phyloP scores from a whole-genome alignment of 2,888 invertebrate species.

The Parapristionchus giblindavisi region DNA sequence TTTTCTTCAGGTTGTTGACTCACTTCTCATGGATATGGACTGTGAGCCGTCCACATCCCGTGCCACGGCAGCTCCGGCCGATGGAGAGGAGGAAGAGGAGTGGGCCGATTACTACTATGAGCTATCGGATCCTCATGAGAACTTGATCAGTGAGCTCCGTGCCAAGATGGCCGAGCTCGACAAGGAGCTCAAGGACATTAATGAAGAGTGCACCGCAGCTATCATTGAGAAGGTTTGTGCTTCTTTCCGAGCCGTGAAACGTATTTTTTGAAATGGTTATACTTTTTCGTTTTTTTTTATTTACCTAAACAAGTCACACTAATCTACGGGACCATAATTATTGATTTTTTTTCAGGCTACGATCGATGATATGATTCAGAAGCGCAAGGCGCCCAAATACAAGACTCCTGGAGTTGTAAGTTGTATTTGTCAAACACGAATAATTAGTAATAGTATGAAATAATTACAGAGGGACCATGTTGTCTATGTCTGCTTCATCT shows the following conservation, averaged over 20 bases:
- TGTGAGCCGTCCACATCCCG: constrained; percentile 7
- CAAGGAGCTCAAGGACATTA: neutral
- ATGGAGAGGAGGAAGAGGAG: constrained; percentile 36
- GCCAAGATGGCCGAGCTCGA: neutral
- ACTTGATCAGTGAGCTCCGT: constrained; percentile 17
- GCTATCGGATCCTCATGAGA: constrained; percentile 23
- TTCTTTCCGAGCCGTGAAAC: neutral
- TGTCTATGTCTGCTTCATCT: constrained; percentile 36
- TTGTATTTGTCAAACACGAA: neutral
- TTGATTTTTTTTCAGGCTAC: constrained; percentile 12
- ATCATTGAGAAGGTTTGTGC: constrained; percentile 17
- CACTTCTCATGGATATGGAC: neutral
- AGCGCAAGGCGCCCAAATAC: neutral
- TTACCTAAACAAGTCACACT: neutral
- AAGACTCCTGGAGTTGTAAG: no score
- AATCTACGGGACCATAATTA: neutral
- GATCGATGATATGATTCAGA: neutral
- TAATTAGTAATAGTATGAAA: neutral
- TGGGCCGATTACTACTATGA: constrained; percentile 38
- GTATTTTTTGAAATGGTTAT: neutral
- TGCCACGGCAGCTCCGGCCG: no score
- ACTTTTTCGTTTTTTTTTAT: neutral
- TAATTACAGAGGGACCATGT: constrained; percentile 14
- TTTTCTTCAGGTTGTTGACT: no score
- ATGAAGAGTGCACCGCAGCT: constrained; percentile 1